Base-by-base conservation (phyloP, 2,797 vertebrate genomes). In the Leucoraja ocellata region DNA sequence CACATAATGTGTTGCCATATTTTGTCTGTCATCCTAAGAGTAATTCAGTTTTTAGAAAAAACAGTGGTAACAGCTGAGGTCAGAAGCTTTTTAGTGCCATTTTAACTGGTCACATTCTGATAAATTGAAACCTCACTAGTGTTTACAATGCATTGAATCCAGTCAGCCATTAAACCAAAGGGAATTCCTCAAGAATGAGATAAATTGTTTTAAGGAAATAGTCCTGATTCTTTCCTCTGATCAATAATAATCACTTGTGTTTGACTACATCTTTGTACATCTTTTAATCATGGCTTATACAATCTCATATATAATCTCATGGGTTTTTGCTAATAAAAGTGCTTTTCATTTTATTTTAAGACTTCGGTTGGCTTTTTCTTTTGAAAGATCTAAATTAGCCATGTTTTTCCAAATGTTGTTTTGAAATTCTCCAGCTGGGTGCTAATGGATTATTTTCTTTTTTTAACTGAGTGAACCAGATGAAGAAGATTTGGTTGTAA, bases 291-390 rank as follows among this genome's bases (percentile, higher is more conserved):
- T 95, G 94, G 94, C 94, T 94, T 93, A 95, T 88, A 71, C 95
- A 74, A 74, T 74, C 71, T 74, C 71, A 23, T 74, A 93, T 96
- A 95, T 96, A 95, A 94, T 94, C 94, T 95, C 93, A 95, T 96
- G 95, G 96, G 96, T 95, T 96, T 96, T 95, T 93, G 95, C 96
- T 95, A 97, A 97, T 97, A 97, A 97, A 97, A 81, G 94, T 95
- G 94, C 95, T 94, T 21, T 94, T 95, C 90, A 92, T 71, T 92
- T 92, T 92, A 92, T 74, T 91, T 46, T 46, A 46, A 54, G 74
- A 13, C 39, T 74, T 28, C 28, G 18, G 16, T 68, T 88, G 14
- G 18, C 63, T 86, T 86, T 4, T 32, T 65, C n/a, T 36, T 18
- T 32, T 88, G 32, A 65, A 65, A 14, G 14, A 36, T 88, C 28